A percentile compares a stretch with the other conserved stretches of the same genome.
phyloP scores from a whole-genome alignment of 2,797 vertebrate species.

The Sebastiscus tertius region DNA sequence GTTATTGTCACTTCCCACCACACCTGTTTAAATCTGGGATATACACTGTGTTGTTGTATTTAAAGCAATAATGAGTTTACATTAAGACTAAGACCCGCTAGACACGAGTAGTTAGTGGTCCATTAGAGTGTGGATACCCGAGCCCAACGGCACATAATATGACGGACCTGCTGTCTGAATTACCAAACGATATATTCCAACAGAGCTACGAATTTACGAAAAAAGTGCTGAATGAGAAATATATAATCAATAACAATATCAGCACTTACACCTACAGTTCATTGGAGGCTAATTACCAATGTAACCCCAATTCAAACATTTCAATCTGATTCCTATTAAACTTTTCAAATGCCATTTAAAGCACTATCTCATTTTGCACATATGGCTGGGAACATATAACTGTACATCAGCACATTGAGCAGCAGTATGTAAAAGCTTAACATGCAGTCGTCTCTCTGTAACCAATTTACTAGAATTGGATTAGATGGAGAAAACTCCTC shows the following conservation, averaged over 20 bases:
- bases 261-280: not conserved
- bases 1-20: not conserved
- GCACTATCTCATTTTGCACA: not conserved
- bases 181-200: not conserved
- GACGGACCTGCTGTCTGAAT: not conserved
- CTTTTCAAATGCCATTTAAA: constrained; percentile 2
- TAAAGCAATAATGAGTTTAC: not conserved
- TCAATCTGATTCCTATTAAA: not conserved
- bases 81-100: not conserved
- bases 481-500: constrained; percentile 60
- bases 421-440: constrained; percentile 18
- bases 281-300: not conserved
- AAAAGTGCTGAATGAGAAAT: not conserved
- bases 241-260: too few species aligned
- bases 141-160: too few species aligned
- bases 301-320: not conserved
- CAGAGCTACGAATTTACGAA: not conserved
- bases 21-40: not conserved
- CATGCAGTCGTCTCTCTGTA: constrained; percentile 44
- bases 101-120: not conserved
- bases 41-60: not conserved
- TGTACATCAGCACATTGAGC: constrained; percentile 23
- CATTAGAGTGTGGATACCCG: too few species aligned
- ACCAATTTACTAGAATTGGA: constrained; percentile 66
- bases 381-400: not conserved